Evolutionary conservation across 2,888 invertebrate genomes (phyloP).

Genomic region (Camponotus fellah): DNA sequence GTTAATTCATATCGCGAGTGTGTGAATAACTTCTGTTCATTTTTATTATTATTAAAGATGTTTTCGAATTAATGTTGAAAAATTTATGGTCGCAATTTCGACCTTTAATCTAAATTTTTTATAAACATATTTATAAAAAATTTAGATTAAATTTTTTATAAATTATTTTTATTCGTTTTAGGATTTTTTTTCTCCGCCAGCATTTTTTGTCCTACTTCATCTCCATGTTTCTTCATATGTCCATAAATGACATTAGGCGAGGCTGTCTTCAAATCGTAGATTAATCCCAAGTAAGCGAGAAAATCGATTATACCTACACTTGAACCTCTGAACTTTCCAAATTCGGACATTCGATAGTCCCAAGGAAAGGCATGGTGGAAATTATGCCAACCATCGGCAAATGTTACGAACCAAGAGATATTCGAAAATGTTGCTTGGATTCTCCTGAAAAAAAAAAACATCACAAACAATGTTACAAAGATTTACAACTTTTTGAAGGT

Average conservation of each 20-base stretch:
- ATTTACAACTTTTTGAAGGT: not conserved
- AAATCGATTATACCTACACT: constrained; percentile 64
- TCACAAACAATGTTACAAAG: not conserved
- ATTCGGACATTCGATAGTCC: constrained; percentile 81
- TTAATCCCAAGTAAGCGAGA: constrained; percentile 82
- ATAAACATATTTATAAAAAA: no score
- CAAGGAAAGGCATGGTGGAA: constrained; percentile 88
- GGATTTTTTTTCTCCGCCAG: not conserved
- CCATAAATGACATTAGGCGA: constrained; percentile 81
- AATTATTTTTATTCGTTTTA: not conserved
- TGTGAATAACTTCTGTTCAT: constrained; percentile 2
- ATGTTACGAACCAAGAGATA: constrained; percentile 83
- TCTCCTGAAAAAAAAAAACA: constrained; percentile 47
- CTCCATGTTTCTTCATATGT: constrained; percentile 84
- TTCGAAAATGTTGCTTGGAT: constrained; percentile 83
- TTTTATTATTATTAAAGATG: not conserved
- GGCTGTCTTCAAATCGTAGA: constrained; percentile 86
- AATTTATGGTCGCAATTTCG: not conserved
- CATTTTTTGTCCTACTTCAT: constrained; percentile 78
- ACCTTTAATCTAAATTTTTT: not conserved
- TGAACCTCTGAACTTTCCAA: constrained; percentile 55
- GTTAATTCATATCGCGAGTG: constrained; percentile 26
- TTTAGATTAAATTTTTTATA: not conserved
- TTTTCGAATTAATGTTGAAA: not conserved
- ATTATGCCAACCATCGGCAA: constrained; percentile 88